Base-by-base conservation (phyloP, 1,140 invertebrate species). In the Oscheius sp. region DNA sequence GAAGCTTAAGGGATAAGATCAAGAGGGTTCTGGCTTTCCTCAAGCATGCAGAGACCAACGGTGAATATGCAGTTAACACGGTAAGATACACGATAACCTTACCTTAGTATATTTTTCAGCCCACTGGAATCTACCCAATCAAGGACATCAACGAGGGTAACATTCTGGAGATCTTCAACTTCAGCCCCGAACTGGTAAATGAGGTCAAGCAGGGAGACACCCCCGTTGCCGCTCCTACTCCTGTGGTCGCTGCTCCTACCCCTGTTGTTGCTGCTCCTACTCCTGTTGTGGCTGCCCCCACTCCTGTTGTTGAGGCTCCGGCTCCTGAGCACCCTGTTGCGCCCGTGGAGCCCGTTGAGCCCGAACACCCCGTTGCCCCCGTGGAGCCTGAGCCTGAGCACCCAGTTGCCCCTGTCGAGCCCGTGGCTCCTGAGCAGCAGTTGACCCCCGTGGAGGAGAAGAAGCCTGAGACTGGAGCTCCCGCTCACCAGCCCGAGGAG, bases 121-220 rank as follows among this genome's bases (percentile, higher is more conserved):
- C 69, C 15, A 71, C 36, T 29, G 69, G 69, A 63, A 45, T 71
- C 34, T 71, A 64, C 42, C 62, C 69, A 2, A 71, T 71, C 69
- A 65, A 71, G 35, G 69, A 71, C 38, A 71, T 71, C 45, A 71
- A 62, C 55, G 67, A 68, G 29, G 45, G 61, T 38, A 68, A 68
- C 55, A 58, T 68, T 29, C 67, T 68, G 18, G 67, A 68, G 36
- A 59, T 68, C 28, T 68, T 68, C 67, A 68, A 68, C 52, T 68
- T 68, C 67, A 49, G 67, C 10, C 67, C 67, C 2, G 67, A 59
- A 59, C 35, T 68, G 23, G 67, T 59, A 29, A 59, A 59, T 20
- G 49, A 55, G 49, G 15, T 55, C 7, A 55, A 55, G 23, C 7
- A 55, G 28, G 49, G 23, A 13, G 49, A 7, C 7, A 23, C 49